Evolutionary conservation across 2,888 invertebrate genomes (phyloP).

Genomic region (Dusona sp.): DNA sequence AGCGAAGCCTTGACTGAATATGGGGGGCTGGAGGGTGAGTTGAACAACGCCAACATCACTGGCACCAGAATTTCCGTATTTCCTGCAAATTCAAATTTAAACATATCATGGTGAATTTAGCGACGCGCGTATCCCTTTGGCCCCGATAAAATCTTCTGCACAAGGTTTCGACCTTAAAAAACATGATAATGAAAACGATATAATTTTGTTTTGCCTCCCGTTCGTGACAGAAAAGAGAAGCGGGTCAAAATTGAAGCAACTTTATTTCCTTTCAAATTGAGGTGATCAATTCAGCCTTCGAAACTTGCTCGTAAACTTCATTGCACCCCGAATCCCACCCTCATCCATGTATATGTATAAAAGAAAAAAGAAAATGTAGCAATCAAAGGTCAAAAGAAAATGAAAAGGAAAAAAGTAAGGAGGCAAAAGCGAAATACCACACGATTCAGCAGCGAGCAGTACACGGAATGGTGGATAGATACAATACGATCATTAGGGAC

Average conservation of each 20-base stretch:
- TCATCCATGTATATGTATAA: neutral
- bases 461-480: slow-evolving; percentile 40
- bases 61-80: neutral
- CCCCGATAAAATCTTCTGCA: neutral
- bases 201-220: neutral
- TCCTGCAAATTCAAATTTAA: slow-evolving; percentile 42
- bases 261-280: neutral
- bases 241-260: neutral
- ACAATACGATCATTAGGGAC: slow-evolving; percentile 68
- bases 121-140: neutral
- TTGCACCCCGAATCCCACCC: neutral
- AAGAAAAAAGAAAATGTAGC: slow-evolving; percentile 3
- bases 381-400: slow-evolving; percentile 39
- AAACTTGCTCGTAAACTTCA: neutral
- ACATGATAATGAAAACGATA: neutral
- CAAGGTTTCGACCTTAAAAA: neutral
- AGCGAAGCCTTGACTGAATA: slow-evolving; percentile 19
- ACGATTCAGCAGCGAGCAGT: slow-evolving; percentile 38
- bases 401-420: slow-evolving; percentile 1
- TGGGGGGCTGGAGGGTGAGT: neutral
- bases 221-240: neutral
- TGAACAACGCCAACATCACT: neutral
- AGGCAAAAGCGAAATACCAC: slow-evolving; percentile 5
- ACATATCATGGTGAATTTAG: slow-evolving; percentile 20
- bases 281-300: neutral